phyloP scores from a whole-genome alignment of 2,888 invertebrate genomes.

The Caenorhabditis doughertyi region DNA sequence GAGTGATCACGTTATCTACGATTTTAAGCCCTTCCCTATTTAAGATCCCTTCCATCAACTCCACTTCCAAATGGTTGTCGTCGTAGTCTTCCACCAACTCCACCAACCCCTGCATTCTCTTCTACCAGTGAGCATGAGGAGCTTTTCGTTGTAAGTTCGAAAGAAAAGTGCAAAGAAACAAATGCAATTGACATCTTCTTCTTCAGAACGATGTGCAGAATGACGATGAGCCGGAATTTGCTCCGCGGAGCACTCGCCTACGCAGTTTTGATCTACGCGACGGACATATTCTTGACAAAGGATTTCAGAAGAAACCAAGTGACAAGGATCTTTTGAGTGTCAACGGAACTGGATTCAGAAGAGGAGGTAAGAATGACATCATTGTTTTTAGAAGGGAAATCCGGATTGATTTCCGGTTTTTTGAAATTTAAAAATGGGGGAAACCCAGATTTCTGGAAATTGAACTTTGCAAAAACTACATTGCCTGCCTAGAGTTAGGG shows the following conservation, averaged over 20 bases:
- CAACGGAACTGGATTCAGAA: slow-evolving; percentile 35
- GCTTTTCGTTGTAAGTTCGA: slow-evolving; percentile 45
- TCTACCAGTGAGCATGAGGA: slow-evolving; percentile 51
- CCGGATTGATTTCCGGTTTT: neutral
- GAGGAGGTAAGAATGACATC: slow-evolving; percentile 41
- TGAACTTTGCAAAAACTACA: too few relatives aligned
- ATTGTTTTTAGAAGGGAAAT: neutral
- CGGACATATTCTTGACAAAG: slow-evolving; percentile 59
- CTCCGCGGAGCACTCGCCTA: slow-evolving; percentile 44
- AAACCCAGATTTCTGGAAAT: too few relatives aligned
- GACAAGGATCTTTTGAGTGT: slow-evolving; percentile 46
- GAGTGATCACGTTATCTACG: too few relatives aligned
- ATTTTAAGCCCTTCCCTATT: neutral
- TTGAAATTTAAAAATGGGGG: neutral
- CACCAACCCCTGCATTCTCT: slow-evolving; percentile 58
- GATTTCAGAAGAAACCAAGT: slow-evolving; percentile 60
- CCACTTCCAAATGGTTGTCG: slow-evolving; percentile 59
- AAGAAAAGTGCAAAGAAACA: too few relatives aligned
- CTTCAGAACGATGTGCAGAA: slow-evolving; percentile 53
- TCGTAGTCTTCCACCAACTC: slow-evolving; percentile 61
- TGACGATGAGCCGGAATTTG: slow-evolving; percentile 44
- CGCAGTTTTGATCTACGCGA: slow-evolving; percentile 62
- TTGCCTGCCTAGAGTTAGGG: too few relatives aligned
- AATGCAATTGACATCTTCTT: slow-evolving; percentile 42
- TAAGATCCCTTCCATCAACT: slow-evolving; percentile 60